Evolutionary conservation across 2,113 vertebrate genomes (phyloP).

Genomic region (Stegostoma tigrinum): DNA sequence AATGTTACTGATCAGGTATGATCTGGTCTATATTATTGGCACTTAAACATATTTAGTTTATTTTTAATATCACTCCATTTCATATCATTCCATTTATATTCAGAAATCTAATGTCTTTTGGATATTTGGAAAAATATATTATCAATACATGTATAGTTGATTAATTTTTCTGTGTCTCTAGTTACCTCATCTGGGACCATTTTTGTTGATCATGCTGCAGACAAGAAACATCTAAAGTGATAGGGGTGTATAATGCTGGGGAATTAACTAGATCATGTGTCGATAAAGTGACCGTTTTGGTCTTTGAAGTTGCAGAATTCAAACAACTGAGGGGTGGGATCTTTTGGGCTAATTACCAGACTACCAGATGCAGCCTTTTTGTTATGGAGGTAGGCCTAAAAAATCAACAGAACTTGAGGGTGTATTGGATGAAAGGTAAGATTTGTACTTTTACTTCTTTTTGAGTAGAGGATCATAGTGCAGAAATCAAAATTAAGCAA

Average conservation of each 20-base stretch:
- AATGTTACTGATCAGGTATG: conserved; percentile 62
- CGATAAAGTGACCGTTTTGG: background rate
- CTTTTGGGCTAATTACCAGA: background rate
- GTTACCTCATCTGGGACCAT: background rate
- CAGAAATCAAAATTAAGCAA: background rate
- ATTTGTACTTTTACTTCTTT: background rate
- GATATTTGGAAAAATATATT: background rate
- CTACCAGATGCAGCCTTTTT: background rate
- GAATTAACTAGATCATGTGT: background rate
- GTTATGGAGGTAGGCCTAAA: background rate
- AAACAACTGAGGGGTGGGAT: background rate
- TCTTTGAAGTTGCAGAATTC: background rate
- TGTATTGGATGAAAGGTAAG: conserved; percentile 5
- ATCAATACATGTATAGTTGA: background rate
- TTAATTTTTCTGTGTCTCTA: background rate
- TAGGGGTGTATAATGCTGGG: background rate
- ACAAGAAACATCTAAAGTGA: background rate
- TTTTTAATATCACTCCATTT: background rate
- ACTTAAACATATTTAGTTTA: background rate
- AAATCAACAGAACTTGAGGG: background rate
- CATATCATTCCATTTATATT: too few relatives aligned
- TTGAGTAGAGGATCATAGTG: background rate
- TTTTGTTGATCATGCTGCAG: background rate
- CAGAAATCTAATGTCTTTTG: background rate
- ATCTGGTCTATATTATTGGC: background rate